Evolutionary conservation across 1,140 invertebrate genomes (phyloP), one percentile per base, ranked within the genome.

Genomic region (Pogonus chalceus): DNA sequence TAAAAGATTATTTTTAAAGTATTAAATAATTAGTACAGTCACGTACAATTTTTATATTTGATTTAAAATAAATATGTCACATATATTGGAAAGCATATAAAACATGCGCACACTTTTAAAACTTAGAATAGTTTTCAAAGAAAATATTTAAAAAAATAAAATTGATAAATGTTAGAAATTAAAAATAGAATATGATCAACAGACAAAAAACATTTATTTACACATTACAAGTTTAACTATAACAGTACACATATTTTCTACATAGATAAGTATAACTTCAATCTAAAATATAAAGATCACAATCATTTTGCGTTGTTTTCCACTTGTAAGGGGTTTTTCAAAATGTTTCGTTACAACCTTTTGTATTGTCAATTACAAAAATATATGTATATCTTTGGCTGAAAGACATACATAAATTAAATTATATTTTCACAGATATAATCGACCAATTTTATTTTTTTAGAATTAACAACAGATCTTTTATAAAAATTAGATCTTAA

Each of bases 311-410:
- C 26, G 26, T 31, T 31, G 26, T 31, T 31, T 31, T 7, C 26
- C 14, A 31, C 26, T 14, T 31, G 26, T 7, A 31, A 31, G 4
- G 26, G n/a, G n/a, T n/a, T n/a, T n/a, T n/a, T n/a, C n/a, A n/a
- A n/a, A n/a, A n/a, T n/a, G n/a, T n/a, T n/a, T n/a, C n/a, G n/a
- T n/a, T n/a, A 31, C 14, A 31, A 31, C 14, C 26, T 14, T 4
- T 31, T 31, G 37, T 18, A 43, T 43, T 18, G 18, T 43, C 18
- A 4, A 14, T 43, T 10, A 12, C 18, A 43, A 43, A 43, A 43
- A 43, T 43, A 43, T 43, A 43, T 43, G 18, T 43, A 43, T 43
- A 43, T 43, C 37, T 43, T 43, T 43, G 37, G 37, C 37, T 43
- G 37, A 12, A 43, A 43, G 37, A 18, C 18, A 43, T 43, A 43